A percentile compares a stretch with the other conserved stretches of the same genome.
Evolutionary conservation across 2,113 vertebrate genomes (phyloP).

Genomic region (Nerophis ophidion): DNA sequence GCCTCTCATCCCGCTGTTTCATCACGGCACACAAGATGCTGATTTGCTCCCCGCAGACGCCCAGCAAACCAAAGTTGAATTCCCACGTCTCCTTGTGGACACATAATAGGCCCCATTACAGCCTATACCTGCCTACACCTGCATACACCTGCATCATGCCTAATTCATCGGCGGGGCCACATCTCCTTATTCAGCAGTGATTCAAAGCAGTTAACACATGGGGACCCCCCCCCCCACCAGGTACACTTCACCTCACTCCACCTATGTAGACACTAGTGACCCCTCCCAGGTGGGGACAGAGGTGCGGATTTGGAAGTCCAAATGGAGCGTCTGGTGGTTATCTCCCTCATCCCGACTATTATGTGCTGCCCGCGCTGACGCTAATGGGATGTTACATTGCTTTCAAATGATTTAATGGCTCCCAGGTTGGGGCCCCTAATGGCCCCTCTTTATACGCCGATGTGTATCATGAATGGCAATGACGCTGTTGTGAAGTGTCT

Average conservation of each 20-base stretch:
- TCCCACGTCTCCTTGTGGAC: slow-evolving; percentile 51
- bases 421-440: slow-evolving; percentile 98
- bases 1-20: neutral
- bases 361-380: slow-evolving; percentile 96
- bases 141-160: slow-evolving; percentile 59
- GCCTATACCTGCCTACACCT: too few relatives aligned
- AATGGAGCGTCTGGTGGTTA: slow-evolving; percentile 93
- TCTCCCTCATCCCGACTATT: slow-evolving; percentile 97
- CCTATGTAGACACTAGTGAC: slow-evolving; percentile 45
- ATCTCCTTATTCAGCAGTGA: slow-evolving; percentile 59
- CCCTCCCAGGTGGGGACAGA: slow-evolving; percentile 43
- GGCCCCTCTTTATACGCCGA: slow-evolving; percentile 97
- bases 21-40: slow-evolving; percentile 7
- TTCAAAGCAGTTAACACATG: slow-evolving; percentile 44
- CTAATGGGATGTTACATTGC: slow-evolving; percentile 99
- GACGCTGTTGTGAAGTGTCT: slow-evolving; percentile 92
- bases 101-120: slow-evolving; percentile 60
- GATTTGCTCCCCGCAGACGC: slow-evolving; percentile 26
- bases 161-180: slow-evolving; percentile 58
- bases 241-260: slow-evolving; percentile 9
- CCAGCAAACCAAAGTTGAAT: slow-evolving; percentile 26
- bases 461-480: slow-evolving; percentile 98
- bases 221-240: neutral
- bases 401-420: slow-evolving; percentile 99
- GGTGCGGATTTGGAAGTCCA: slow-evolving; percentile 67